These are phyloP conservation scores for Dinothrombium tinctorium DNA, from an alignment of 1,140 invertebrate genomes.

Conservation along the genomic window DNA sequence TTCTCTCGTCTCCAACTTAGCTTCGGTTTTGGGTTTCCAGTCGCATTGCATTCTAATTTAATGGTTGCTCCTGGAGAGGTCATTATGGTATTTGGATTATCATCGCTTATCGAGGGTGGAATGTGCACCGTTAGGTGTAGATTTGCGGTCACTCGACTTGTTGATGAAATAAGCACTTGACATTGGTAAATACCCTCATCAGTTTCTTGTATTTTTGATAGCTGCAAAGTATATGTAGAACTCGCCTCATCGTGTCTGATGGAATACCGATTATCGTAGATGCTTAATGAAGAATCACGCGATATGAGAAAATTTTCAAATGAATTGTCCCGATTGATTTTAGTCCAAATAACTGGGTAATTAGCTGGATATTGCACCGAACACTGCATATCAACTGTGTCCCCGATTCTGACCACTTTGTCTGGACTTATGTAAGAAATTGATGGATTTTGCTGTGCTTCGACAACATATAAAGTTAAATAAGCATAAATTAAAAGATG, in stretches of 20 bases:
- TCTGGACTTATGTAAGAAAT: slow-evolving; percentile 75
- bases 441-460: slow-evolving; percentile 54
- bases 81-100: slow-evolving; percentile 61
- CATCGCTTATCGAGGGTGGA: slow-evolving; percentile 72
- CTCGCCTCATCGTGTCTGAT: slow-evolving; percentile 50
- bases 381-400: slow-evolving; percentile 59
- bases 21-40: slow-evolving; percentile 42
- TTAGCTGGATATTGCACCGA: slow-evolving; percentile 67
- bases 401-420: slow-evolving; percentile 71
- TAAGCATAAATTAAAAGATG: too few relatives aligned
- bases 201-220: slow-evolving; percentile 79
- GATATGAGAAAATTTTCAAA: slow-evolving; percentile 29
- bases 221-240: slow-evolving; percentile 52
- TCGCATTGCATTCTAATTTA: slow-evolving; percentile 60
- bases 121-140: slow-evolving; percentile 18
- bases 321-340: slow-evolving; percentile 11
- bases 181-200: slow-evolving; percentile 70
- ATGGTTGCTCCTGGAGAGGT: slow-evolving; percentile 53
- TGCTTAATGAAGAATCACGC: slow-evolving; percentile 47
- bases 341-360: slow-evolving; percentile 25
- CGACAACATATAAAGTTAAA: neutral
- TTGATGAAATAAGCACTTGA: slow-evolving; percentile 51
- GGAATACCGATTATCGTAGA: slow-evolving; percentile 55
- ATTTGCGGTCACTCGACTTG: slow-evolving; percentile 30
- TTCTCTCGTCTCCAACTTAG: slow-evolving; percentile 79